Evolutionary conservation across 92 coral and sea anemone genomes (phyloP), one percentile per base, ranked within the genome.

Genomic region (Micromussa lordhowensis): DNA sequence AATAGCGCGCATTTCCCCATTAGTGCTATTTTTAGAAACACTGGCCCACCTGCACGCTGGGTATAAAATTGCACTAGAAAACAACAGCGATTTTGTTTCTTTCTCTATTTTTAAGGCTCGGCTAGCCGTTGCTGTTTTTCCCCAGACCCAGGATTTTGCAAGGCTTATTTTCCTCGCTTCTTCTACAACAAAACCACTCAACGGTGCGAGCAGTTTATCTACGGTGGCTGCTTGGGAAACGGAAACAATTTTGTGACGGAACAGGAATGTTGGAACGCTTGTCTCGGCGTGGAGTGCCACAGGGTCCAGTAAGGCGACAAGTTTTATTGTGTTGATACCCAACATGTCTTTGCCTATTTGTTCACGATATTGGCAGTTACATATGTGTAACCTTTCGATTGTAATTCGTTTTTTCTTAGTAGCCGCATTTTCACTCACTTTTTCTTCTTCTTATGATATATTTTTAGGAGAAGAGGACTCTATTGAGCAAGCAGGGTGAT

Each of bases 121-220:
- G 57, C 31, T 1, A 24, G 17, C 57, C 19, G 13, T n/a, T 77
- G 81, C n/a, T 77, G 61, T 48, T 61, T 77, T 58, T n/a, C n/a
- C 59, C 81, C 7, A 77, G n/a, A 22, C 5, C 8, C 49, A 77
- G 81, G 81, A 31, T 29, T 17, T 9, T 77, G 81, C 81, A 40
- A 7, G 32, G 81, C 57, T 9, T 1, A 38, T 21, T 77, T 77
- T 29, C 30, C 18, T 3, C 59, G 58, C 31, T 77, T 21, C 81
- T 77, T 21, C 59, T 77, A 44, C 81, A 48, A 77, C 81, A 24
- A 24, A 77, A 31, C 17, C 61, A 24, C 81, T 51, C 44, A 77
- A 28, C 29, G n/a, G 35, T 77, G 81, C 81, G 57, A 77, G 81
- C 54, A 1, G 17, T 77, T 77, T 77, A 17, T n/a, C 57, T 77